phyloP scores from a whole-genome alignment of 1,140 invertebrate species.

The Cepaea nemoralis region DNA sequence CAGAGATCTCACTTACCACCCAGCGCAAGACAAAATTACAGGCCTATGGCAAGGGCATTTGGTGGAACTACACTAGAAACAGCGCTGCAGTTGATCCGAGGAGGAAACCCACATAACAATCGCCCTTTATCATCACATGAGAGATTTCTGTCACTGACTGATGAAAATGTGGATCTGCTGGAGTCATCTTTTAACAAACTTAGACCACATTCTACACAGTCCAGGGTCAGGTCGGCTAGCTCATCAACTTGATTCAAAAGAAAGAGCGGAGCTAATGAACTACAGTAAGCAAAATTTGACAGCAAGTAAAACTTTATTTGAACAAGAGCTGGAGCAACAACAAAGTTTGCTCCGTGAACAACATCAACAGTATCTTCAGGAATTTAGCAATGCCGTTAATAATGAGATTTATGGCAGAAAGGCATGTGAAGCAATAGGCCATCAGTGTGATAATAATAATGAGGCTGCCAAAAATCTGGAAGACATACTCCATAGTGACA shows the following conservation, averaged over 20 bases:
- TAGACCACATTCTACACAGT: conserved; percentile 28
- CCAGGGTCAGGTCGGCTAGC: conserved; percentile 29
- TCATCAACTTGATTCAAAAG: conserved; percentile 34
- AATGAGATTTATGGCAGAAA: conserved; percentile 53
- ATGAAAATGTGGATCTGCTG: conserved; percentile 42
- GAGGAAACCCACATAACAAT: conserved; percentile 40
- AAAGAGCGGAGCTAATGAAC: conserved; percentile 52
- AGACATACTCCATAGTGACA: conserved; percentile 41
- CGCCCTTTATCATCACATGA: conserved; percentile 30
- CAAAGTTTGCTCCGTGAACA: conserved; percentile 59
- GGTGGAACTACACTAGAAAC: conserved; percentile 47
- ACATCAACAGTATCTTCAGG: conserved; percentile 57
- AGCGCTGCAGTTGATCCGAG: conserved; percentile 49
- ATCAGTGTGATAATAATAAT: too few species aligned
- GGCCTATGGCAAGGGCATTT: conserved; percentile 18
- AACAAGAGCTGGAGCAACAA: conserved; percentile 64
- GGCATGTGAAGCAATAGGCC: too few species aligned
- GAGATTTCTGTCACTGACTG: conserved; percentile 3
- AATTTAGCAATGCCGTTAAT: conserved; percentile 58
- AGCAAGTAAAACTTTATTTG: conserved; percentile 63
- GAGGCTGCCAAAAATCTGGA: too few species aligned
- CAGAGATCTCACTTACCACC: conserved; percentile 54
- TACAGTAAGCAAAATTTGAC: conserved; percentile 57
- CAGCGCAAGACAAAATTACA: conserved; percentile 36
- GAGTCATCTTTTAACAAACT: conserved; percentile 49